phyloP scores from a whole-genome alignment of 2,113 vertebrate genomes.

The Brachirus orientalis region DNA sequence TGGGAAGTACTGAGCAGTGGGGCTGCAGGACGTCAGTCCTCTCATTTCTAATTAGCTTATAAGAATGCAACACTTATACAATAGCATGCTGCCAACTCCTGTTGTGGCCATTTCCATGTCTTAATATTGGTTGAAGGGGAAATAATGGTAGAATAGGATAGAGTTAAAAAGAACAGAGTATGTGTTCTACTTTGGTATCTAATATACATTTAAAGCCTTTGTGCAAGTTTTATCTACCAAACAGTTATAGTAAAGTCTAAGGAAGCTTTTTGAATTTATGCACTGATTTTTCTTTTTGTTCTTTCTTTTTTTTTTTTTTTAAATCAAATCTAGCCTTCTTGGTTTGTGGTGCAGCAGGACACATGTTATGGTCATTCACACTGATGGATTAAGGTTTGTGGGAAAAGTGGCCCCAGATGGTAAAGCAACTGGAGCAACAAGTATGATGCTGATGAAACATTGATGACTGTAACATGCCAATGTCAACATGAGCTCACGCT shows the following conservation, averaged over 20 bases:
- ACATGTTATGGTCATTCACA: constrained; percentile 28
- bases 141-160: background rate
- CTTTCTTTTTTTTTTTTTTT: no score
- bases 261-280: no score
- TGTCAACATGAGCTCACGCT: constrained; percentile 10
- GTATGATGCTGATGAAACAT: constrained; percentile 42
- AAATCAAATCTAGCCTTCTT: background rate
- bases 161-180: no score
- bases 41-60: constrained; percentile 65
- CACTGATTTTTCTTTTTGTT: no score
- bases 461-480: constrained; percentile 36
- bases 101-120: background rate
- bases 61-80: constrained; percentile 27
- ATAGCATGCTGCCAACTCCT: background rate
- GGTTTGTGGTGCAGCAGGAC: background rate
- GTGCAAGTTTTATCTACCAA: background rate
- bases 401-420: constrained; percentile 53
- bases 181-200: no score
- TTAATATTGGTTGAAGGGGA: background rate
- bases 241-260: background rate
- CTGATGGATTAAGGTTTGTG: constrained; percentile 49
- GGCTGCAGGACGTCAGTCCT: constrained; percentile 56
- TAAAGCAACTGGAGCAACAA: constrained; percentile 28
- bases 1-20: constrained; percentile 69
- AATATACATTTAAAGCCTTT: background rate